Evolutionary conservation across 1,140 invertebrate genomes (phyloP).

Genomic region (Cherax quadricarinatus): DNA sequence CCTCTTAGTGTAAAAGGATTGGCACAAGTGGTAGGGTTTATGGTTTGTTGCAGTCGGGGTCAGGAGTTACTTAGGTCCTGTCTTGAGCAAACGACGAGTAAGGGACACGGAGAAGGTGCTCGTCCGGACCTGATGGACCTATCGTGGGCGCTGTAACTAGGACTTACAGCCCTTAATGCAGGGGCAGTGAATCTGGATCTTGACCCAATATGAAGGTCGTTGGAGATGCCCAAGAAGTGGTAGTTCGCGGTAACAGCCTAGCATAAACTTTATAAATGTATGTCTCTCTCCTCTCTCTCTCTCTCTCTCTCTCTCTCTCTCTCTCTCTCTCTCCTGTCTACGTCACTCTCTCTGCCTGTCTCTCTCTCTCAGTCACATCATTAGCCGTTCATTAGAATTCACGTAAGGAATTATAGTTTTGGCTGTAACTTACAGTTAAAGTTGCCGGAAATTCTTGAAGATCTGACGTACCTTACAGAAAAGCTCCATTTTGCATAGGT

Average conservation of each 20-base stretch:
- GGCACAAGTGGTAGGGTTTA: background rate
- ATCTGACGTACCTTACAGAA: too few species aligned
- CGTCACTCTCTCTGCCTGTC: too few species aligned
- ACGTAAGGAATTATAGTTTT: too few species aligned
- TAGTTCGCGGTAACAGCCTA: background rate
- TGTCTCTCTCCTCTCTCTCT: too few species aligned
- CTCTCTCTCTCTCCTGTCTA: too few species aligned
- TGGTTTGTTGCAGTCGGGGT: background rate
- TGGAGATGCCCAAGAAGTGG: background rate
- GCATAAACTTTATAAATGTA: background rate
- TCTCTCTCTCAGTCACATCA: too few species aligned
- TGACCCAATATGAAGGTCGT: background rate
- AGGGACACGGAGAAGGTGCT: background rate
- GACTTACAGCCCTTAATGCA: background rate
- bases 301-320: too few species aligned
- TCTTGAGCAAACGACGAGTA: background rate
- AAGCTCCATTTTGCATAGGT: too few species aligned
- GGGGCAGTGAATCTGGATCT: background rate
- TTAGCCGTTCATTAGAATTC: too few species aligned
- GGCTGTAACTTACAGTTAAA: too few species aligned
- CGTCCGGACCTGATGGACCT: conserved; percentile 9
- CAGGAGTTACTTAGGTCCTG: background rate
- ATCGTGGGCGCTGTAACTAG: background rate
- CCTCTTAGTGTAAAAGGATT: background rate
- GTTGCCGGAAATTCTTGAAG: too few species aligned